Conservation (phyloP, 2,113 vertebrate species). For the Stigmatopora argus region DNA sequence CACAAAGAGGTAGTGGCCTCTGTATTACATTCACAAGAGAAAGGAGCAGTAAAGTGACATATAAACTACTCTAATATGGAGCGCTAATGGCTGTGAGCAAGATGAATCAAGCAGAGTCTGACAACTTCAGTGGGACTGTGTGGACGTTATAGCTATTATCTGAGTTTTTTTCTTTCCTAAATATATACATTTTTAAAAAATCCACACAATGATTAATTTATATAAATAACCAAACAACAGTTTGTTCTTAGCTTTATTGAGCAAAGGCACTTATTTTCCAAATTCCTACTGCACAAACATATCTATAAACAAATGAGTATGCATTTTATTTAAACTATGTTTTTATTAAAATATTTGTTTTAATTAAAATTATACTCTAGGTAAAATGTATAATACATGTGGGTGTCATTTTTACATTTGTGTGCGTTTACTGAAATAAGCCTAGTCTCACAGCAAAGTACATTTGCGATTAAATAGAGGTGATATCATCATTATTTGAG, state of each 20-base stretch:
- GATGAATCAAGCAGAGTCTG: slow-evolving; percentile 51
- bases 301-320: too few species aligned
- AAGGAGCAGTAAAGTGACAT: slow-evolving; percentile 65
- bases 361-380: too few species aligned
- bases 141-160: slow-evolving; percentile 2
- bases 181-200: background rate
- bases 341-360: too few species aligned
- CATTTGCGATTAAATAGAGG: background rate
- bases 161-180: background rate
- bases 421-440: background rate
- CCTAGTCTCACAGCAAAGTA: background rate
- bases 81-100: slow-evolving; percentile 60
- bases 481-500: background rate
- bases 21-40: slow-evolving; percentile 65
- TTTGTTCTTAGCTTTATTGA: background rate
- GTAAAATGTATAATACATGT: too few species aligned
- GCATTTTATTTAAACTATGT: too few species aligned
- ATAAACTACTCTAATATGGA: slow-evolving; percentile 68
- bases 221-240: background rate
- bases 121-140: slow-evolving; percentile 42
- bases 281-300: background rate
- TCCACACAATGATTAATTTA: background rate
- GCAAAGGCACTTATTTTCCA: background rate
- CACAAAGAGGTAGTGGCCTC: slow-evolving; percentile 72
- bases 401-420: background rate